Percentiles rank a stretch among this genome's conserved stretches.
Conservation (phyloP, 2,113 vertebrate genomes). For the Apodemus speciosus region DNA sequence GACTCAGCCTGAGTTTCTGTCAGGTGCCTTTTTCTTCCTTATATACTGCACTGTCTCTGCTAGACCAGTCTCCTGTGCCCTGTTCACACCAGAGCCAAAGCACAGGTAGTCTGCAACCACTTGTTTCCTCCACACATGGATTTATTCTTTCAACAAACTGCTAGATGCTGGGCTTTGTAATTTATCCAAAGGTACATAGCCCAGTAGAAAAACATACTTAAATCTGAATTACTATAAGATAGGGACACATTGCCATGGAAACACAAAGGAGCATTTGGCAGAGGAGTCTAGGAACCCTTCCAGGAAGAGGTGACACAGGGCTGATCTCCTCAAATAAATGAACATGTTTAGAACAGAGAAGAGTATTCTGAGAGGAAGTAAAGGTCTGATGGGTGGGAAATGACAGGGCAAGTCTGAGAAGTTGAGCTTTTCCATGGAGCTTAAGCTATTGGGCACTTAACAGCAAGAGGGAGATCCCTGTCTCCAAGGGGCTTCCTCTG, state of each 20-base stretch:
- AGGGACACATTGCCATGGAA: constrained; percentile 28
- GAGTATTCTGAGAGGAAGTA: constrained; percentile 1
- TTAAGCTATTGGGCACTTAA: not conserved
- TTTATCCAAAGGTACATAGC: not conserved
- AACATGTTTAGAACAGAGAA: constrained; percentile 18
- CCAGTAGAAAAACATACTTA: constrained; percentile 10
- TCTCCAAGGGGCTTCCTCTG: constrained; percentile 19
- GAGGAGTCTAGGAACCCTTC: constrained; percentile 44
- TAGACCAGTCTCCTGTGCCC: not conserved
- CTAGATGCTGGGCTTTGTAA: not conserved
- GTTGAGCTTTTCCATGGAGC: not conserved
- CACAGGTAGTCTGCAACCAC: not conserved
- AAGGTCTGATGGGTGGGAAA: not conserved
- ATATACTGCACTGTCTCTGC: not conserved
- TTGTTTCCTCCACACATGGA: not conserved
- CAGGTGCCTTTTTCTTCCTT: not conserved
- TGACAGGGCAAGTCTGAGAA: constrained; percentile 4
- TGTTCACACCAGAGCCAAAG: not conserved
- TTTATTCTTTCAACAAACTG: constrained; percentile 28
- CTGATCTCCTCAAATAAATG: constrained; percentile 19
- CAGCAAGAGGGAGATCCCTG: not conserved
- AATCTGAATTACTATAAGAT: not conserved
- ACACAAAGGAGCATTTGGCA: constrained; percentile 14
- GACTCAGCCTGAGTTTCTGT: constrained; percentile 7
- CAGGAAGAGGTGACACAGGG: constrained; percentile 27